Evolutionary conservation across 2,888 invertebrate genomes (phyloP), one percentile per base, ranked within the genome.

Genomic region (Eupithecia pulchellata): DNA sequence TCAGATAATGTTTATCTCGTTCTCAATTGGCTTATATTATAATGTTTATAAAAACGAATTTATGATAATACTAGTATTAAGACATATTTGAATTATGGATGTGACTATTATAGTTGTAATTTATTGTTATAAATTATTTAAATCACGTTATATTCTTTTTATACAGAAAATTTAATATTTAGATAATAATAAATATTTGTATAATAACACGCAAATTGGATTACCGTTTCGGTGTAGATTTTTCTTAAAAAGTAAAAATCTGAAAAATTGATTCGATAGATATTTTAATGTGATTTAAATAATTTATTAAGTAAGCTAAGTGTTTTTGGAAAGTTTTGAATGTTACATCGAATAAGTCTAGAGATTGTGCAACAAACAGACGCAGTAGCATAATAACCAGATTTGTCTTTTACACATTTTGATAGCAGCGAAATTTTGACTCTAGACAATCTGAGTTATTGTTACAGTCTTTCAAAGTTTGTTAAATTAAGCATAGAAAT

Each of bases 21-120:
- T 78, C 75, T 57, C 64, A 60, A 76, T 78, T 76, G 77, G 75
- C 67, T 52, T 71, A 75, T 68, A 73, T 58, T 75, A 77, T 78
- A 78, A 76, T 81, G 72, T 80, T 75, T 77, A 79, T 80, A 75
- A 76, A 74, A 79, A 81, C 83, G 83, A 85, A 86, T 85, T 85
- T 85, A 84, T 80, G 11, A 78, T 80, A 74, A 78, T 70, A 77
- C 64, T 71, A 69, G 36, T 71, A 36, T 25, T 75, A 73, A 75
- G 68, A 66, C 75, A 74, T 71, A 76, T 79, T 70, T 75, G 34
- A 69, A 71, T 76, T 75, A 80, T 82, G 90, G 90, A 87, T 90
- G 90, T 90, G 90, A 88, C 90, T 90, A 89, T 89, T 85, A 68
- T 77, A 76, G 68, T 34, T 75, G 32, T 66, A 64, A 72, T 64